Base-by-base conservation (phyloP, 1,140 invertebrate species). In the Neomicropteryx cornuta region DNA sequence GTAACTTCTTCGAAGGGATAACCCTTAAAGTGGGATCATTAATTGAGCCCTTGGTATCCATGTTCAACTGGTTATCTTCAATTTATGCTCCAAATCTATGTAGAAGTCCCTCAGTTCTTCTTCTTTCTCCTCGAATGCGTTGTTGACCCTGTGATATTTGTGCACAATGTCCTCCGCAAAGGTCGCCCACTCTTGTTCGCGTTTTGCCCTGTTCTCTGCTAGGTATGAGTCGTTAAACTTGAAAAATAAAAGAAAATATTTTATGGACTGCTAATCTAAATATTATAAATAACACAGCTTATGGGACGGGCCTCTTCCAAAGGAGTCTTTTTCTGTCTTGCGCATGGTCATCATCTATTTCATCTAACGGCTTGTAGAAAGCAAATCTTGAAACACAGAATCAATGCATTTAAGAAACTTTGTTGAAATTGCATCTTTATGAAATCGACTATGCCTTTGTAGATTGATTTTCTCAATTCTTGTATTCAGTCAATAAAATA, bases 131-230 rank as follows among this genome's bases (percentile, higher is more conserved):
- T 76, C 71, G 66, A 86, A 87, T 18, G 79, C 77, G 51, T 77
- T 73, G 51, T 87, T 81, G 44, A 88, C 77, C 55, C 76, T 72
- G 44, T 71, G 60, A 58, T 79, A 85, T 44, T 78, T 80, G 47
- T 77, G 69, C 46, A 75, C 76, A 60, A 87, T 79, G 66, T 83
- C 78, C 69, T 78, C 77, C 51, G 83, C 73, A 52, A 87, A 86
- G 42, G 71, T 67, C 43, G 79, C 70, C 77, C 79, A 85, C 53
- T 81, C 75, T 31, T 62, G 52, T 60, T 77, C 71, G 27, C 83
- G 68, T 34, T 63, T 57, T 44, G 68, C 68, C 56, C 73, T 61
- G 39, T 75, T 77, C 43, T 71, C 54, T 46, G 67, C 52, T 40
- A 80, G 52, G 34, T 68, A 58, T 32, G 47, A 50, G 44, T 77